phyloP scores from a whole-genome alignment of 2,888 invertebrate genomes.

The Atethmia centrago region DNA sequence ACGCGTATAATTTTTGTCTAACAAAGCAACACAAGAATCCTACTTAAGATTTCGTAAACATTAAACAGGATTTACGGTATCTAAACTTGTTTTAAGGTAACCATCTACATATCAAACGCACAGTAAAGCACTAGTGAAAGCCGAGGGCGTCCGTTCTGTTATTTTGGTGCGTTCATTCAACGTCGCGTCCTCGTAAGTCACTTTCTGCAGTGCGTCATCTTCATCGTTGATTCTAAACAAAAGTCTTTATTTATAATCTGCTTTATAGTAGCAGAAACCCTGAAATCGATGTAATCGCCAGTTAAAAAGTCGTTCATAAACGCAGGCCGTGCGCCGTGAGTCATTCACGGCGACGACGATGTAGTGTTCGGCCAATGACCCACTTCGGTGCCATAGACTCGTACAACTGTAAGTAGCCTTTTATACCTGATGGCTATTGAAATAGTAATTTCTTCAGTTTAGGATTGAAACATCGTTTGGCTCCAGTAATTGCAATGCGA shows the following conservation, averaged over 20 bases:
- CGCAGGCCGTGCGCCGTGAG: constrained; percentile 80
- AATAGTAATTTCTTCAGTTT: constrained; percentile 32
- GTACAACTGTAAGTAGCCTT: constrained; percentile 59
- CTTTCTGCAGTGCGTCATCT: constrained; percentile 76
- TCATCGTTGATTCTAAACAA: constrained; percentile 64
- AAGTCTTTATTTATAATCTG: constrained; percentile 50
- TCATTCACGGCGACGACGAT: constrained; percentile 78
- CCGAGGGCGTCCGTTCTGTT: constrained; percentile 81
- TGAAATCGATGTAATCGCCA: constrained; percentile 74
- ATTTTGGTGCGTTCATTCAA: constrained; percentile 86
- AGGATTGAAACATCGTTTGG: constrained; percentile 8
- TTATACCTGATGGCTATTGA: constrained; percentile 51
- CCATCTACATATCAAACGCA: constrained; percentile 68
- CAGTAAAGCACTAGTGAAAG: constrained; percentile 76
- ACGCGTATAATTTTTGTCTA: constrained; percentile 4
- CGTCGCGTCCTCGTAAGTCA: constrained; percentile 76
- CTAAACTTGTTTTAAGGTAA: constrained; percentile 43
- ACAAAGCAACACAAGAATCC: constrained; percentile 32
- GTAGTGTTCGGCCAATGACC: constrained; percentile 88
- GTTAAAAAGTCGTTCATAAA: constrained; percentile 79
- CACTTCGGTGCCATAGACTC: constrained; percentile 79
- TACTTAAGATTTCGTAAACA: constrained; percentile 49
- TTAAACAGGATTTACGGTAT: constrained; percentile 66
- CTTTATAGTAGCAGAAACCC: constrained; percentile 59
- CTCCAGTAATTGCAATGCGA: constrained; percentile 6